Percentiles rank a stretch among this genome's conserved stretches.
These are phyloP conservation scores for Eulemur rubriventer DNA, from an alignment of 2,797 vertebrate species.

Conservation along the genomic window DNA sequence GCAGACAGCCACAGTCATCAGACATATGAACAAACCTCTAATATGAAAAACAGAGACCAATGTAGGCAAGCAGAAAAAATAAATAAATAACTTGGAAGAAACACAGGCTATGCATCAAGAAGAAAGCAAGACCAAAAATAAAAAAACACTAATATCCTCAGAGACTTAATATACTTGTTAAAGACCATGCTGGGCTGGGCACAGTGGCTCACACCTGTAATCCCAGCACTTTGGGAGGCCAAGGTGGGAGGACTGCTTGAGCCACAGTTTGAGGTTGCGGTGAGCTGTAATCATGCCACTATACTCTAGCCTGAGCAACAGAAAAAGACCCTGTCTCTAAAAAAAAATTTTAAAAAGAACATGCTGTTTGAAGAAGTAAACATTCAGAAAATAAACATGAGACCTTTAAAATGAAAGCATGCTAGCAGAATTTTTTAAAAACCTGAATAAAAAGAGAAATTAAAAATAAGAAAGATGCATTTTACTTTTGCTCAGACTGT, in stretches of 20 bases:
- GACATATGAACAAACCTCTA: neutral
- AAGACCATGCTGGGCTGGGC: neutral
- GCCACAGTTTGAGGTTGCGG: no score
- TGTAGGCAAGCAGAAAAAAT: neutral
- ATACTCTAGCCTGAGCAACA: no score
- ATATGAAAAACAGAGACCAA: neutral
- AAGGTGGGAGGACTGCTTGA: neutral
- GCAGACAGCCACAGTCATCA: neutral
- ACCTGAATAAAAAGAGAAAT: constrained; percentile 4
- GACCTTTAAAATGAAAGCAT: neutral
- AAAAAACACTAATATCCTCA: neutral
- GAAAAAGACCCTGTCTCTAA: no score
- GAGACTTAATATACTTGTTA: constrained; percentile 23
- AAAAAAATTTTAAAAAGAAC: neutral
- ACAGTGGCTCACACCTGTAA: neutral
- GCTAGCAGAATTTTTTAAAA: neutral
- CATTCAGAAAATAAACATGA: constrained; percentile 33
- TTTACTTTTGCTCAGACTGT: constrained; percentile 12
- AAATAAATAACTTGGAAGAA: neutral
- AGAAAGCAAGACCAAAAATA: neutral
- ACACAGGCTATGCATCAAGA: neutral
- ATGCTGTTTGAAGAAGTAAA: constrained; percentile 24
- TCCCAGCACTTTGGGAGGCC: neutral
- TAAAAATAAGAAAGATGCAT: neutral
- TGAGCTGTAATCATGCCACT: no score